Evolutionary conservation across 2,888 invertebrate genomes (phyloP), one percentile per base, ranked within the genome.

Genomic region (Syrista parreyssii): DNA sequence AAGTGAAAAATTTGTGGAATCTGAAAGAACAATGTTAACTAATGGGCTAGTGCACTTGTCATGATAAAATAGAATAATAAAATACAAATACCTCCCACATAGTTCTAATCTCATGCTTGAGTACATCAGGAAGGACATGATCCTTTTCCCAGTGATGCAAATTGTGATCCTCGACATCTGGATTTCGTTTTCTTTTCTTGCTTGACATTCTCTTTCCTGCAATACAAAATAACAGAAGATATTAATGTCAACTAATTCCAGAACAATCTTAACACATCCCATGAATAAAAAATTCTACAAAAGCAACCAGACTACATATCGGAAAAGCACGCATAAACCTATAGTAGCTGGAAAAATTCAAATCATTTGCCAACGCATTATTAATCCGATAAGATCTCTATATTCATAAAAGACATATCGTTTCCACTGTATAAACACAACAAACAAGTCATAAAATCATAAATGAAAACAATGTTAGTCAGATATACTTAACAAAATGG

Each of bases 1-100:
- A 94, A 94, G 81, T 93, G 92, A 33, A 93, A 93, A 79, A 94
- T 93, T 88, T 93, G 93, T 12, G 93, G 93, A 33, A 94, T 88
- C 93, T 94, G 87, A 32, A 90, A 84, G 23, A 40, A 40, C 40
- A 6, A 15, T 55, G 23, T 75, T 75, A 73, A 77, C 74, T 71
- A 72, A 40, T 40, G 4, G 4, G 6, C 4, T 40, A 15, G 23
- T 55, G 55, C 9, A 55, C 55, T 9, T 55, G 23, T 23, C 9
- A 55, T 23, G 9, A 23, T 9, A 55, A 55, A 55, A 2, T 55
- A 55, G 23, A 2, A 55, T 55, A 23, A 55, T 55, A 55, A 55
- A 23, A 23, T 55, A 23, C 55, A 55, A 55, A 55, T 55, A 55
- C 93, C 92, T 94, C 94, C 94, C 93, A 94, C 92, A 93, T 93